These are phyloP conservation scores for Cephus cinctus DNA, from an alignment of 1,140 invertebrate species.

Conservation along the genomic window DNA sequence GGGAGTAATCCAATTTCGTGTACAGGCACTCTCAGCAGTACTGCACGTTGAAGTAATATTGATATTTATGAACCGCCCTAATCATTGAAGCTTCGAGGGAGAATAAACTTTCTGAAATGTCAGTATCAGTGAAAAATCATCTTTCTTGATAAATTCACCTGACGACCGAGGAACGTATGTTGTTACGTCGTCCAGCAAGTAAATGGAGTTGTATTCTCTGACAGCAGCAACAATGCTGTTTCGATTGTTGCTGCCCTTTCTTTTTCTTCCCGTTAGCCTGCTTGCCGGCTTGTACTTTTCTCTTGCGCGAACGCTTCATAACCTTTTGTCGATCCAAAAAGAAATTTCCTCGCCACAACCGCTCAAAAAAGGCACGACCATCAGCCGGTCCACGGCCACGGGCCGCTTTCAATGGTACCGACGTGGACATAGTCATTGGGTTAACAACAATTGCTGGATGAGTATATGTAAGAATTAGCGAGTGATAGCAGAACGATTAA, in stretches of 20 bases:
- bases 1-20: no score
- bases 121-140: no score
- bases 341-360: constrained; percentile 48
- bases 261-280: constrained; percentile 24
- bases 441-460: no score
- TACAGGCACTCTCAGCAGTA: no score
- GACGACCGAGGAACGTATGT: constrained; percentile 48
- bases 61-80: no score
- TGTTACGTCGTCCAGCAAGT: constrained; percentile 43
- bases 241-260: constrained; percentile 23
- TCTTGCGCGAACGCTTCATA: constrained; percentile 41
- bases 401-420: constrained; percentile 32
- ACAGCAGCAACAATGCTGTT: constrained; percentile 51
- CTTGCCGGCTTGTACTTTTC: constrained; percentile 34
- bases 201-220: constrained; percentile 49
- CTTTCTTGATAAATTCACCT: constrained; percentile 42
- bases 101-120: constrained; percentile 3
- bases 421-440: constrained; percentile 8
- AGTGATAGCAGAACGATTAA: not conserved
- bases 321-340: constrained; percentile 45
- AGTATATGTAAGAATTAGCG: no score
- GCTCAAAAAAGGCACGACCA: constrained; percentile 49
- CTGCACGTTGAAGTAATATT: no score
- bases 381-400: constrained; percentile 49
- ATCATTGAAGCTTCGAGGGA: constrained; percentile 2